phyloP scores from a whole-genome alignment of 1,140 invertebrate species.

The Drosophila pruinosa region DNA sequence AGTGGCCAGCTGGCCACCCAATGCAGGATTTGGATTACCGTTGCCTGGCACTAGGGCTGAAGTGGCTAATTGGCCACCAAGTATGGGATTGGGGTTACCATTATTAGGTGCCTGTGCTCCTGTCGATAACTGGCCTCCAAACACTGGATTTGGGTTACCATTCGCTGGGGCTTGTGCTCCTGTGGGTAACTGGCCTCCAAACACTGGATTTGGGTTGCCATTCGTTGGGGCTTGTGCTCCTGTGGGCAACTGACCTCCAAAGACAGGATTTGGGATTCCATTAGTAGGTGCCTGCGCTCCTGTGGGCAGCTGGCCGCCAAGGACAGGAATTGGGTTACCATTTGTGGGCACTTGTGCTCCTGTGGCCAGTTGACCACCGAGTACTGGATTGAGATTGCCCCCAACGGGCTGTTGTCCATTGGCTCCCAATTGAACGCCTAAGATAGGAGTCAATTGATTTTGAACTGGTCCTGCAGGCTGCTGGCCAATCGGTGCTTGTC shows the following conservation, averaged over 20 bases:
- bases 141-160: background rate
- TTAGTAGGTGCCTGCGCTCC: background rate
- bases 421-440: slow-evolving; percentile 28
- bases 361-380: slow-evolving; percentile 7
- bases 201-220: background rate
- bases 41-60: background rate
- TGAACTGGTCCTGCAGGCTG: background rate
- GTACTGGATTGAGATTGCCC: background rate
- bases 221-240: background rate
- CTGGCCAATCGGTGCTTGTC: slow-evolving; percentile 17
- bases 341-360: background rate
- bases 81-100: background rate
- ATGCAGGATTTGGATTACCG: background rate
- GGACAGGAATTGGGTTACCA: background rate
- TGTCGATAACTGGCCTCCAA: slow-evolving; percentile 10
- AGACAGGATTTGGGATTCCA: background rate
- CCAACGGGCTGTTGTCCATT: slow-evolving; percentile 11
- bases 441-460: slow-evolving; percentile 12
- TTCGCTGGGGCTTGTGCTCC: slow-evolving; percentile 1
- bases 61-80: background rate
- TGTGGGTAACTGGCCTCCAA: background rate
- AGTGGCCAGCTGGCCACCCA: slow-evolving; percentile 2
- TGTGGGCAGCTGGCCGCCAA: slow-evolving; percentile 1
- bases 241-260: background rate
- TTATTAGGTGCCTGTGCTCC: background rate